Evolutionary conservation across 2,113 vertebrate species (phyloP), one percentile per base, ranked within the genome.

Genomic region (Scytalopus superciliaris): DNA sequence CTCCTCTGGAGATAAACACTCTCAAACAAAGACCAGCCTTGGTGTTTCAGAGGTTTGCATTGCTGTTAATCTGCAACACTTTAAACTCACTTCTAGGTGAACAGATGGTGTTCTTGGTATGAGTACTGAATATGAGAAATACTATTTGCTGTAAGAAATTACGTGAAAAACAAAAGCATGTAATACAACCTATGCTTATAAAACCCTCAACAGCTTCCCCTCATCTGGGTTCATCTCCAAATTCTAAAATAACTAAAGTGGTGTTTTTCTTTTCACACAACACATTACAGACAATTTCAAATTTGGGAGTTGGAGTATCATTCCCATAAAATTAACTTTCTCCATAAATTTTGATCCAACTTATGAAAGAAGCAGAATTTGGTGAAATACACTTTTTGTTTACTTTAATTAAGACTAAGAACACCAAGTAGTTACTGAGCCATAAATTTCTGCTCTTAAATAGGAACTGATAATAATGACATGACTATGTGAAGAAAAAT

Each of bases 1-100:
- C 9, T 5, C 19, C 39, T 44, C 30, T 23, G n/a, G 19, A 74
- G 30, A 30, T 30, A 86, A 93, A 70, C 7, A 31, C 0, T 0
- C 8, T 57, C 47, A 37, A 91, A 35, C 14, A 88, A 52, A 62
- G 37, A 70, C 11, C 45, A 57, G 42, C 14, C 24, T 21, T 0
- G 0, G 6, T 39, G 27, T 57, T 68, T 45, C 70, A 49, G 44
- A 45, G 21, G 21, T 35, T 81, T 78, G 14, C 18, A 33, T 31
- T 69, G 18, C 21, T 23, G 59, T 60, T 60, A 56, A 47, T 55
- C 35, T 56, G 10, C 9, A 62, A 28, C 9, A 23, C 13, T 53
- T 25, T 45, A 66, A 74, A 82, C 17, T 87, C 22, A 7, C 14
- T 82, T 18, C 64, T 37, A 13, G 5, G 5, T n/a, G 77, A 72